Evolutionary conservation across 2,113 vertebrate genomes (phyloP).

Genomic region (Podocnemis expansa): DNA sequence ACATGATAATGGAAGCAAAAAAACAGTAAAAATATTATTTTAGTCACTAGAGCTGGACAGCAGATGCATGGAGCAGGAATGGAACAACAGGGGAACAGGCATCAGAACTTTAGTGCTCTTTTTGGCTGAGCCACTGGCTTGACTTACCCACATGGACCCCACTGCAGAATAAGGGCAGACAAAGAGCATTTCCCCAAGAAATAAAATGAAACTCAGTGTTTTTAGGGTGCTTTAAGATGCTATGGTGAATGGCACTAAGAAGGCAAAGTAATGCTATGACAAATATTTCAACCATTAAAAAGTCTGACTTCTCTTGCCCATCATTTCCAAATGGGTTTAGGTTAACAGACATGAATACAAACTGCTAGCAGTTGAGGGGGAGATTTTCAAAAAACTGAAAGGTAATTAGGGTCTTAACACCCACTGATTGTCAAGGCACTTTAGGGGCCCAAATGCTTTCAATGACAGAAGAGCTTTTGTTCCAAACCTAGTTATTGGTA

Average conservation of each 20-base stretch:
- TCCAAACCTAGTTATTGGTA: neutral
- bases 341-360: neutral
- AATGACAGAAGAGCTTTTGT: neutral
- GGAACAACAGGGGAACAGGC: neutral
- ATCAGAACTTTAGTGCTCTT: neutral
- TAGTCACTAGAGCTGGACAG: neutral
- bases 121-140: neutral
- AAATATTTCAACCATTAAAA: neutral
- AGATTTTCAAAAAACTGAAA: neutral
- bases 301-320: neutral
- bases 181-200: neutral
- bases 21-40: neutral
- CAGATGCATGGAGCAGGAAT: neutral
- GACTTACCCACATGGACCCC: neutral
- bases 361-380: neutral
- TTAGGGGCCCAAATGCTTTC: neutral
- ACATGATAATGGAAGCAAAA: neutral
- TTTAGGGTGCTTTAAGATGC: neutral
- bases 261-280: neutral
- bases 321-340: neutral
- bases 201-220: neutral
- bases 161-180: neutral
- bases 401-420: neutral
- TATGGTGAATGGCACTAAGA: neutral
- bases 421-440: neutral